A percentile compares a stretch with the other conserved stretches of the same genome.
These are phyloP conservation scores for Geopemphigus sp. DNA, from an alignment of 1,140 invertebrate species.

Conservation along the genomic window DNA sequence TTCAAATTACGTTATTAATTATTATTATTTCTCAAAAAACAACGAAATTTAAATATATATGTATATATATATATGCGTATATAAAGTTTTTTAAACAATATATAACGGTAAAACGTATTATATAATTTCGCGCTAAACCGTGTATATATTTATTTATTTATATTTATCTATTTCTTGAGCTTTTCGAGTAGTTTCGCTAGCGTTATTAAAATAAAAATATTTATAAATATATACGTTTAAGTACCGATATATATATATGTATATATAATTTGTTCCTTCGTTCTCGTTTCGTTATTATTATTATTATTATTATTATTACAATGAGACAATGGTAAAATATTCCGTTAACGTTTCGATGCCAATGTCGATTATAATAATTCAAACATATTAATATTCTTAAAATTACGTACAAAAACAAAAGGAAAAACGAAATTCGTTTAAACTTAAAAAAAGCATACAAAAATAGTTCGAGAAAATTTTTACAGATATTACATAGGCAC, in stretches of 20 bases:
- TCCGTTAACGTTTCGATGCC: neutral
- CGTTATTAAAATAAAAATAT: conserved; percentile 33
- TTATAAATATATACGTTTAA: conserved; percentile 14
- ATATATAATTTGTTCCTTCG: neutral
- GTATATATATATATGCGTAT: no score
- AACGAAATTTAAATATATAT: conserved; percentile 11
- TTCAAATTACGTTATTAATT: neutral
- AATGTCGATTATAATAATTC: neutral
- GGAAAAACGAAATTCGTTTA: conserved; percentile 11
- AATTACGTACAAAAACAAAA: conserved; percentile 27
- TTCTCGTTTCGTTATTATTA: neutral
- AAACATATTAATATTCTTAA: conserved; percentile 22
- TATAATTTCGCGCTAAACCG: neutral
- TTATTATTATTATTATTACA: neutral
- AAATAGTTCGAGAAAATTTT: conserved; percentile 30
- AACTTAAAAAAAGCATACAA: conserved; percentile 46
- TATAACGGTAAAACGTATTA: no score
- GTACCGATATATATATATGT: neutral
- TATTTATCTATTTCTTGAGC: conserved; percentile 23
- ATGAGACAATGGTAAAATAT: conserved; percentile 15
- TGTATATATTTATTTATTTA: neutral
- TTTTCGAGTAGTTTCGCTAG: conserved; percentile 18
- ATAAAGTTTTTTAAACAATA: no score
- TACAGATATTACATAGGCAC: conserved; percentile 31
- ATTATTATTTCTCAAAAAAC: neutral